Conservation (phyloP, 2,113 vertebrate species). For the Narcine bancroftii region DNA sequence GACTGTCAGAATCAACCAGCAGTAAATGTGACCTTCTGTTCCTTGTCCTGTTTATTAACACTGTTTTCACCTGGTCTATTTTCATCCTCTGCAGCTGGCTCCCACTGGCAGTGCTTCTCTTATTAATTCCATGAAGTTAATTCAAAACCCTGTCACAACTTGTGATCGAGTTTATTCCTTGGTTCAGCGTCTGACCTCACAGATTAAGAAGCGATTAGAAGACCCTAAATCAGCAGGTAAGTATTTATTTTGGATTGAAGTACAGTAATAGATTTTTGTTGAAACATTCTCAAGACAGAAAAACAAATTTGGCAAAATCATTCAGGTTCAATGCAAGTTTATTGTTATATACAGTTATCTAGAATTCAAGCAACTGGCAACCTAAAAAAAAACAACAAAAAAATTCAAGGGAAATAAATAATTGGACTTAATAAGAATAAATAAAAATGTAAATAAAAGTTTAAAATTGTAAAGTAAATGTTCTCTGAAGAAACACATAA, state of each 20-base stretch:
- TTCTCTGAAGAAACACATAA: no score
- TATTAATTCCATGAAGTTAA: constrained; percentile 80
- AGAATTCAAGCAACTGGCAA: no score
- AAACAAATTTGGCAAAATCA: no score
- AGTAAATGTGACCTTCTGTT: background rate
- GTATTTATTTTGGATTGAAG: background rate
- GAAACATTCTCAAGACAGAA: no score
- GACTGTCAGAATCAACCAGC: background rate
- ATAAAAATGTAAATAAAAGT: no score
- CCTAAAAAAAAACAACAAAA: no score
- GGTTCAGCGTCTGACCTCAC: constrained; percentile 86
- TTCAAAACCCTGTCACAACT: constrained; percentile 81
- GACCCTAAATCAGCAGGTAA: constrained; percentile 86
- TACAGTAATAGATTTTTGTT: background rate
- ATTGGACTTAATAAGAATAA: no score
- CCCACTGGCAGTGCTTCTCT: constrained; percentile 77
- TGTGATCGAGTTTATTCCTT: constrained; percentile 83
- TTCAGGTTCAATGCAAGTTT: no score
- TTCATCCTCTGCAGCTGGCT: constrained; percentile 65
- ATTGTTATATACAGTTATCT: no score
- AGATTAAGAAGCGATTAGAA: constrained; percentile 81
- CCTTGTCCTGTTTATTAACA: background rate
- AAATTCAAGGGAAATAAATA: no score
- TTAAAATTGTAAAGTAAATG: no score
- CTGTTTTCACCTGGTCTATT: background rate